Evolutionary conservation across 2,888 invertebrate species (phyloP), one percentile per base, ranked within the genome.

Genomic region (Keiferia lycopersicella): DNA sequence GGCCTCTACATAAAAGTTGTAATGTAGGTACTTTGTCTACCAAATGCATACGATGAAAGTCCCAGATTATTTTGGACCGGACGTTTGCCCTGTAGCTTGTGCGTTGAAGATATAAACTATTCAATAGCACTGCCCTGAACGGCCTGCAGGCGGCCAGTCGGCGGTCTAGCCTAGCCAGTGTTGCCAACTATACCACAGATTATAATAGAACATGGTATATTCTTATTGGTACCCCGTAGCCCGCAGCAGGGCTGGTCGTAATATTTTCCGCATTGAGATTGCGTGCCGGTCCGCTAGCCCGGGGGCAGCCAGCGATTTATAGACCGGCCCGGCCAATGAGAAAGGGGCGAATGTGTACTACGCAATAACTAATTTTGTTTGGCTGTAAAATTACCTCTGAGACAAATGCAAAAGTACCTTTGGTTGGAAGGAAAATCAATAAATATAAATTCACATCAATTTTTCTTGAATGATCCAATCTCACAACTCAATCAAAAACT

Each of bases 211-310:
- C 34, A 51, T 20, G 12, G n/a, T 51, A 53, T 53, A 53, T 53
- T 53, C 51, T 53, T 50, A 20, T 50, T 18, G 20, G 51, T 53
- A 26, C 71, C 73, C 75, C 80, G 79, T 74, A 66, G 74, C 69
- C 66, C 69, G 67, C 66, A 67, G 69, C 69, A 63, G 69, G 69
- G 72, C 67, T 65, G 68, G 62, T 71, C 76, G 76, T 74, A 76
- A 79, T 84, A 90, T 86, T 89, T 91, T 90, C 91, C 91, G 90
- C 89, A 86, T 89, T 88, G 87, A 84, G 84, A 86, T 88, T 90
- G 91, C 90, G 90, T 89, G 90, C 87, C 39, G 22, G 51, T 11
- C 59, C 84, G 81, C 84, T 84, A 84, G 90, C 88, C 90, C 88
- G 83, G 80, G 81, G 90, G 91, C 90, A 80, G 79, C 82, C 78